Percentiles rank a stretch among this genome's conserved stretches.
Conservation (phyloP, 1,140 invertebrate species). For the Dreissena polymorpha region DNA sequence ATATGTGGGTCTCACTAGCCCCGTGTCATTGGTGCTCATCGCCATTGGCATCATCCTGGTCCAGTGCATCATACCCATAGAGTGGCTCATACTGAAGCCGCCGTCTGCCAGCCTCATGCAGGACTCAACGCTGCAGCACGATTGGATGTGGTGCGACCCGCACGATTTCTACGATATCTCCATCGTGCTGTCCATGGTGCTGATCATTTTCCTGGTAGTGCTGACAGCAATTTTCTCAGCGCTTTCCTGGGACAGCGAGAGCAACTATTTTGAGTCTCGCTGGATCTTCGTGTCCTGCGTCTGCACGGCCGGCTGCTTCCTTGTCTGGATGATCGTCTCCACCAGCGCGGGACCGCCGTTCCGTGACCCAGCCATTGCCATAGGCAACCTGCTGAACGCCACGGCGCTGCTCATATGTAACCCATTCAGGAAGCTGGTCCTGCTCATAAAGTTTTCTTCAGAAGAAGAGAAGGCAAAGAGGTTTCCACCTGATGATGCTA, state of each 20-base stretch:
- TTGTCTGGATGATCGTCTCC: conserved; percentile 80
- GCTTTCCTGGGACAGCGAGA: conserved; percentile 79
- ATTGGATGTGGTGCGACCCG: conserved; percentile 75
- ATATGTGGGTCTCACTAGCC: conserved; percentile 71
- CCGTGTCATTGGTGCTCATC: conserved; percentile 77
- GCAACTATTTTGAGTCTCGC: conserved; percentile 79
- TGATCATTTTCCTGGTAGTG: conserved; percentile 80
- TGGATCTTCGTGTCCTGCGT: conserved; percentile 79
- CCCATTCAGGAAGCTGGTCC: conserved; percentile 77
- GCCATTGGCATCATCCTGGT: conserved; percentile 78
- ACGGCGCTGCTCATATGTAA: conserved; percentile 75
- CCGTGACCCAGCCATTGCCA: conserved; percentile 75
- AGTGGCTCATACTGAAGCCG: conserved; percentile 70
- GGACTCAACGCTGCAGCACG: conserved; percentile 53
- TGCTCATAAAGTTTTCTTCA: conserved; percentile 68
- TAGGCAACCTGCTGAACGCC: conserved; percentile 79
- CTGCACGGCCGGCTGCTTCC: conserved; percentile 76
- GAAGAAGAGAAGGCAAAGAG: conserved; percentile 59
- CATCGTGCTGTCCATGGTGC: conserved; percentile 80
- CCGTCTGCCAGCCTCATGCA: conserved; percentile 63
- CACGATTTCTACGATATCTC: conserved; percentile 77
- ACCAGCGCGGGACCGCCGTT: conserved; percentile 74
- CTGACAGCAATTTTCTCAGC: conserved; percentile 79
- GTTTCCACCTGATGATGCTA: conserved; percentile 38
- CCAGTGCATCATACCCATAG: conserved; percentile 75